Evolutionary conservation across 2,888 invertebrate genomes (phyloP), one percentile per base, ranked within the genome.

Genomic region (Epistrophe grossulariae): DNA sequence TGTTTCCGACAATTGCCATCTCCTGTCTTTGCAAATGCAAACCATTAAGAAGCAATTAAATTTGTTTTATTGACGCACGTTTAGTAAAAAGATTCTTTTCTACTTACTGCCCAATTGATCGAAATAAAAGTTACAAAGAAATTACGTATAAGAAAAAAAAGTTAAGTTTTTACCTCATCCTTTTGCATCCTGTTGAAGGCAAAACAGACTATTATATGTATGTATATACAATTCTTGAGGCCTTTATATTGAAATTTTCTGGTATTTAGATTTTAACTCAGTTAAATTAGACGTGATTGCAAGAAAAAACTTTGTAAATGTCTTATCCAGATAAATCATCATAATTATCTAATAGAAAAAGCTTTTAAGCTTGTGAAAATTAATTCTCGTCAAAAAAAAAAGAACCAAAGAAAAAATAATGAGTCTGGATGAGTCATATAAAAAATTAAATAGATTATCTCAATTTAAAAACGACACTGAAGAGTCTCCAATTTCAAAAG

Each of bases 11-110:
- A 43, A 15, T 17, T 43, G 24, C 62, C 24, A 43, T 62, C 15
- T 43, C 24, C 38, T 40, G 6, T 6, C 19, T 38, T 1, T 62
- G 17, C 1, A 11, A 17, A 59, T 17, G 35, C 35, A 43, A 43
- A 62, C 43, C 62, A 43, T 62, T 62, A 62, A 62, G 15, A 62
- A 62, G 24, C 62, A 43, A 62, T 62, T 43, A 24, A 62, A 43
- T 62, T 15, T 62, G 13, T 40, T 62, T 62, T 43, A 40, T 13
- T 43, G 24, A 62, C 43, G 35, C n/a, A 4, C 17, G 7, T 35
- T 57, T 17, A 57, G 31, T 57, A 4, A 0, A 24, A 52, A 52
- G 28, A 8, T 28, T 28, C 55, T 15, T 55, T 28, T 55, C 2
- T 24, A 24, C 24, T 24, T 24, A 8, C 15, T 55, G 3, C 15